Conservation (phyloP, 1,140 invertebrate species). For the Plodia interpunctella region DNA sequence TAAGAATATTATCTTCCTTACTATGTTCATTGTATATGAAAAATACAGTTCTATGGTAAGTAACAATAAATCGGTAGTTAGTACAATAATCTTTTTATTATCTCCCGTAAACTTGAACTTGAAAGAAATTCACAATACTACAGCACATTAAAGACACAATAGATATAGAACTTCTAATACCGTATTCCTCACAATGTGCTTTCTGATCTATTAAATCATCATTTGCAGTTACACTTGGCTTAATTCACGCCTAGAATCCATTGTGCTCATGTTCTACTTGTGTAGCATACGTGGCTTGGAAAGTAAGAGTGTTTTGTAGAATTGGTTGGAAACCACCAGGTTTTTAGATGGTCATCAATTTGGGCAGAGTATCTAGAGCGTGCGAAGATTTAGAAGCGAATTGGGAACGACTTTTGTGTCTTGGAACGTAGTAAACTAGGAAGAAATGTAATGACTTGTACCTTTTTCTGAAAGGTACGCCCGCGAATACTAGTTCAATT, state of each 20-base stretch:
- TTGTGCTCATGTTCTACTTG: not conserved
- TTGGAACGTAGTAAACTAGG: not conserved
- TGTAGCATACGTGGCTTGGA: not conserved
- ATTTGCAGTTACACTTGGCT: not conserved
- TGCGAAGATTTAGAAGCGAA: conserved; percentile 9
- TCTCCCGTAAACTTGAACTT: conserved; percentile 3
- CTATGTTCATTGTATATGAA: no score
- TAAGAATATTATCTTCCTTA: no score
- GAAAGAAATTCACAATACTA: not conserved
- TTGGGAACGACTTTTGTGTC: not conserved
- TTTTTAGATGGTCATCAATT: conserved; percentile 8
- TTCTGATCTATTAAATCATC: not conserved
- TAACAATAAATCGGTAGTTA: no score
- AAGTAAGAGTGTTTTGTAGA: conserved; percentile 14
- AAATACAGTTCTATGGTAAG: not conserved
- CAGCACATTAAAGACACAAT: not conserved
- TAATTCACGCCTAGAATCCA: not conserved
- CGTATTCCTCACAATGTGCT: not conserved
- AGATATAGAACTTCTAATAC: not conserved
- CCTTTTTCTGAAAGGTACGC: no score
- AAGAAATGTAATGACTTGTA: no score
- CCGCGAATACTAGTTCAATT: no score
- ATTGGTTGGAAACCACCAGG: conserved; percentile 2
- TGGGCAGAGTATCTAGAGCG: conserved; percentile 12
- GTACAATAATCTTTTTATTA: not conserved